These are phyloP conservation scores for Arothron firmamentum DNA, from an alignment of 2,113 vertebrate genomes.

Conservation along the genomic window DNA sequence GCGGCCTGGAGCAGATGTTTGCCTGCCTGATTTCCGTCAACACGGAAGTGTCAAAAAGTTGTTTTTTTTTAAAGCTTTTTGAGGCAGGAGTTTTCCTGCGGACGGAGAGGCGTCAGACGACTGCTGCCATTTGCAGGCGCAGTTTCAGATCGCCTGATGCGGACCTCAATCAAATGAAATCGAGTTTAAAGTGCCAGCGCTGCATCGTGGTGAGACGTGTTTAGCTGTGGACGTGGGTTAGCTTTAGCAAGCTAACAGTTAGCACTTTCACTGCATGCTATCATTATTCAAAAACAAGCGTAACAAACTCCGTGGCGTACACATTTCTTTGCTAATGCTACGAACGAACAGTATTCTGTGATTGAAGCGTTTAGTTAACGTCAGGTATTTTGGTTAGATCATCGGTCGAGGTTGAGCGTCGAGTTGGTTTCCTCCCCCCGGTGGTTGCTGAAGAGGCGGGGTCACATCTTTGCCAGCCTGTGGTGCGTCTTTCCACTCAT, in stretches of 20 bases:
- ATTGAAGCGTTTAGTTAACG: neutral
- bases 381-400: neutral
- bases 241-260: neutral
- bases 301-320: neutral
- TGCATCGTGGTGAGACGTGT: slow-evolving; percentile 22
- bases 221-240: neutral
- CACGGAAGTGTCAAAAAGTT: neutral
- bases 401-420: neutral
- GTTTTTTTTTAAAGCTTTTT: neutral
- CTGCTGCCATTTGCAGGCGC: slow-evolving; percentile 10
- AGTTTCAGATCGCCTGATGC: slow-evolving; percentile 6
- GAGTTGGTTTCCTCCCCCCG: slow-evolving; percentile 15
- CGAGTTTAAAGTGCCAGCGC: neutral
- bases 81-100: neutral
- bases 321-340: neutral
- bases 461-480: slow-evolving; percentile 32
- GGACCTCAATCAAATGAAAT: neutral
- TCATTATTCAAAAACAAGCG: neutral
- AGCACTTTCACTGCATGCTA: slow-evolving; percentile 5
- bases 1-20: no score
- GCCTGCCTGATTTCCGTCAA: no score
- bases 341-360: fast-evolving
- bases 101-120: slow-evolving; percentile 22
- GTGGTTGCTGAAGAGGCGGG: slow-evolving; percentile 40
- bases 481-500: slow-evolving; percentile 62